Percentiles rank a stretch among this genome's conserved stretches.
phyloP scores from a whole-genome alignment of 2,888 invertebrate genomes.

The Neria commutata region DNA sequence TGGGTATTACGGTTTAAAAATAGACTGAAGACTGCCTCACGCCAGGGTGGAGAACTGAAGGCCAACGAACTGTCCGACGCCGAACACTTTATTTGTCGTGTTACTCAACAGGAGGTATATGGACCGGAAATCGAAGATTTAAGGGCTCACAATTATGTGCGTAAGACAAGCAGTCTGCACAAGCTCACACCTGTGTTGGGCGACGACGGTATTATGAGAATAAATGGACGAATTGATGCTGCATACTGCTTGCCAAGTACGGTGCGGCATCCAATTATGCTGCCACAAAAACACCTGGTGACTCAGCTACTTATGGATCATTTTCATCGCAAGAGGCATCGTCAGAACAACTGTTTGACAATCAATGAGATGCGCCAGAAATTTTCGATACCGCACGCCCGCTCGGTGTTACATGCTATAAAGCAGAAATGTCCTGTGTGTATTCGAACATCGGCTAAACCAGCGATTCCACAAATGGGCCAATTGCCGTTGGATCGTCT shows the following conservation, averaged over 20 bases:
- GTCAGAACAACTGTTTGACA: conserved; percentile 18
- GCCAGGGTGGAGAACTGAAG: background rate
- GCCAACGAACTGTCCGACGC: background rate
- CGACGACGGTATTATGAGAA: conserved; percentile 4
- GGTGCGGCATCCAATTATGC: conserved; percentile 17
- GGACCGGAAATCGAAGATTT: conserved; percentile 3
- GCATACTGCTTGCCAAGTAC: conserved; percentile 18
- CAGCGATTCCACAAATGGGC: conserved; percentile 32
- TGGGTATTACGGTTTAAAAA: conserved; percentile 2
- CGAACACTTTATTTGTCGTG: background rate
- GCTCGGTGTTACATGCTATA: conserved; percentile 15
- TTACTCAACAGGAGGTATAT: conserved; percentile 3
- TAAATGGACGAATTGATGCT: conserved; percentile 18
- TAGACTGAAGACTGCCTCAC: background rate
- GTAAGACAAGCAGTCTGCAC: background rate
- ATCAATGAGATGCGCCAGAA: conserved; percentile 25
- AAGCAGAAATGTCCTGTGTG: conserved; percentile 16
- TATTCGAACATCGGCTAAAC: conserved; percentile 20
- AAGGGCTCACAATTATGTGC: background rate
- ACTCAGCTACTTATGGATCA: conserved; percentile 5
- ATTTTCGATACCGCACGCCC: conserved; percentile 22
- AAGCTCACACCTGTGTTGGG: conserved; percentile 18
- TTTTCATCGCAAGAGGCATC: conserved; percentile 11
- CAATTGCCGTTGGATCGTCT: conserved; percentile 28
- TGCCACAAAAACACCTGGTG: conserved; percentile 7